Percentiles rank a stretch among this genome's conserved stretches.
phyloP scores from a whole-genome alignment of 2,797 vertebrate species.

The Tangara arthus region DNA sequence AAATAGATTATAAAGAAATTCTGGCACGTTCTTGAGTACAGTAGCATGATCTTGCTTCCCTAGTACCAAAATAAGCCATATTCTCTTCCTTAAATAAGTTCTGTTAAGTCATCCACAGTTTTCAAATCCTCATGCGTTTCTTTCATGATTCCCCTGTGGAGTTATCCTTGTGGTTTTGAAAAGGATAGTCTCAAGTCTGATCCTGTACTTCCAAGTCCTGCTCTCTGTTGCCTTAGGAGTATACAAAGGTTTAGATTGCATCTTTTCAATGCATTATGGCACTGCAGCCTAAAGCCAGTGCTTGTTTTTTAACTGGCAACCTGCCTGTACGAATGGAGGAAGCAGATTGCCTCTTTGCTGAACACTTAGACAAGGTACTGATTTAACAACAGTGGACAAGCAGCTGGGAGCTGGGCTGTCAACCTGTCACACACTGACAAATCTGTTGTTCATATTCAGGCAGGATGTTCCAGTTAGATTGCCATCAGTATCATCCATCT shows the following conservation, averaged over 20 bases:
- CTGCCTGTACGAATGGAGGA: slow-evolving; percentile 75
- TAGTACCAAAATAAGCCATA: background rate
- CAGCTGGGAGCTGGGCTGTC: slow-evolving; percentile 93
- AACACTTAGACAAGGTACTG: slow-evolving; percentile 82
- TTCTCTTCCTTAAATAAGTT: slow-evolving; percentile 6
- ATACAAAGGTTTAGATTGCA: slow-evolving; percentile 68
- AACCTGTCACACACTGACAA: slow-evolving; percentile 94
- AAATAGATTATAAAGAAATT: background rate
- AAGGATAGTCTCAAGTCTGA: slow-evolving; percentile 59
- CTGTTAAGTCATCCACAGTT: background rate
- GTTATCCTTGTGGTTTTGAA: slow-evolving; percentile 66
- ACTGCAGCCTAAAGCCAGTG: slow-evolving; percentile 76
- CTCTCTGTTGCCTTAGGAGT: slow-evolving; percentile 67
- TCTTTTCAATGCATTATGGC: slow-evolving; percentile 77
- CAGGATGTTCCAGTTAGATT: slow-evolving; percentile 80
- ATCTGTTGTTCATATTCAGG: slow-evolving; percentile 93
- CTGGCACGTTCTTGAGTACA: background rate
- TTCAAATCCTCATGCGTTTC: background rate
- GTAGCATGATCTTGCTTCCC: background rate
- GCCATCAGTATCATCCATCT: slow-evolving; percentile 73
- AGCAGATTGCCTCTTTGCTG: slow-evolving; percentile 84
- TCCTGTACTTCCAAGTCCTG: slow-evolving; percentile 57
- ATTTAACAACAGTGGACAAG: slow-evolving; percentile 95
- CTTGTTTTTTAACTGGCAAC: slow-evolving; percentile 78
- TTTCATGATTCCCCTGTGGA: slow-evolving; percentile 49